phyloP scores from a whole-genome alignment of 2,888 invertebrate species.

The Andricus curvator region DNA sequence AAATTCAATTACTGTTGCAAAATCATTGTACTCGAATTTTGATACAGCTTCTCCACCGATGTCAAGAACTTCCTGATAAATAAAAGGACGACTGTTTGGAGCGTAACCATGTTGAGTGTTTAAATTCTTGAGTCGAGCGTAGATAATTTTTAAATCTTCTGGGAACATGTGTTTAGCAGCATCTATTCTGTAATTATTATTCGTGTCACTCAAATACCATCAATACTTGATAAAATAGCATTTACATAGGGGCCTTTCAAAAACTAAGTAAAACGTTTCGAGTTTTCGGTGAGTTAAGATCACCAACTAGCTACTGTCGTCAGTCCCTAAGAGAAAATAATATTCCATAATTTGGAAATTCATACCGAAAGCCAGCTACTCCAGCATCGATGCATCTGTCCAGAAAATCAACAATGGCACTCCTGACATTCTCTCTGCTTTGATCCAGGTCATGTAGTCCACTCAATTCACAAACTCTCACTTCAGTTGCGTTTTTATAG shows the following conservation, averaged over 20 bases:
- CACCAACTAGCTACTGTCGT: too few species aligned
- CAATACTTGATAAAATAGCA: too few species aligned
- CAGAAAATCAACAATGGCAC: conserved; percentile 78
- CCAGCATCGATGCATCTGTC: conserved; percentile 79
- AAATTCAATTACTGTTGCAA: conserved; percentile 88
- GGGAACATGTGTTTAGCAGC: conserved; percentile 81
- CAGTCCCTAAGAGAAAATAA: too few species aligned
- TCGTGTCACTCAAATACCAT: too few species aligned
- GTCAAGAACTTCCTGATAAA: conserved; percentile 89
- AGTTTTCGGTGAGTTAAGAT: too few species aligned
- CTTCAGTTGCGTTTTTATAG: conserved; percentile 75
- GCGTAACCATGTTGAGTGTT: conserved; percentile 84
- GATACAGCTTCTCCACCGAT: conserved; percentile 78
- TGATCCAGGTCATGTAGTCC: conserved; percentile 81
- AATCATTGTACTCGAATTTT: conserved; percentile 74
- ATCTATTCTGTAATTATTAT: conserved; percentile 73
- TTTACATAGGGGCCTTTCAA: too few species aligned
- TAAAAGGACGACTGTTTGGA: conserved; percentile 83
- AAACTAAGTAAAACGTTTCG: too few species aligned
- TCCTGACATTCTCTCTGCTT: conserved; percentile 78
- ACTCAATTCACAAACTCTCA: conserved; percentile 79
- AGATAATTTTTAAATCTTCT: conserved; percentile 80
- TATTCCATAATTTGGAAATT: neutral
- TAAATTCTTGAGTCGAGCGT: conserved; percentile 81
- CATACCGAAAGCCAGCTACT: conserved; percentile 46